Conservation (phyloP, 2,113 vertebrate species). For the Leiothrix lutea region DNA sequence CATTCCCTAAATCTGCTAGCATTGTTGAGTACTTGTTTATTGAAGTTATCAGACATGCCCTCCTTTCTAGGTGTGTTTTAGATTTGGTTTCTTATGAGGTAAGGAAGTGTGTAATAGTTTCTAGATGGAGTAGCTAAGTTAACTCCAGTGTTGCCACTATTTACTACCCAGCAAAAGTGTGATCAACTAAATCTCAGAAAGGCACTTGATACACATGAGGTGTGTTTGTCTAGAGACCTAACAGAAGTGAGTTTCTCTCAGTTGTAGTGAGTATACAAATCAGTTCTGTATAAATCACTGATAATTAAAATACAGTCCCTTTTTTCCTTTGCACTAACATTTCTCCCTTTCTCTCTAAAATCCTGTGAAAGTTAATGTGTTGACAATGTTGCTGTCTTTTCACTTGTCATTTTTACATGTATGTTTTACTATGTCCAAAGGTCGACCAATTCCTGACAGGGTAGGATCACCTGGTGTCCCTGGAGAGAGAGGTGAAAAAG, state of each 20-base stretch:
- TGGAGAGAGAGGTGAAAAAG: constrained; percentile 86
- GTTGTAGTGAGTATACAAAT: neutral
- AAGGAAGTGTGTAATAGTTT: neutral
- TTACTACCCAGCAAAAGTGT: neutral
- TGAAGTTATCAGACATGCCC: neutral
- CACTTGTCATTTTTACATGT: neutral
- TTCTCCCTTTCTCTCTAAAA: neutral
- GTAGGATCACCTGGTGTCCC: constrained; percentile 81
- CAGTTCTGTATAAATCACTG: neutral
- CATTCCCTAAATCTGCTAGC: neutral
- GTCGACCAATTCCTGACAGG: constrained; percentile 65
- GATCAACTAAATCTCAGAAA: neutral
- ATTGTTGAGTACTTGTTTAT: neutral
- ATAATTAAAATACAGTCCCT: neutral
- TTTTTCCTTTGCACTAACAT: neutral
- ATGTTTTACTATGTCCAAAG: constrained; percentile 1
- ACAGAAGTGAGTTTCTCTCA: neutral
- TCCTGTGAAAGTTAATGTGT: neutral
- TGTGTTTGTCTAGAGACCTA: neutral
- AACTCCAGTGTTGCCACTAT: neutral
- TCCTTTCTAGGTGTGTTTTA: neutral
- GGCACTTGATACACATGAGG: neutral
- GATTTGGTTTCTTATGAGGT: neutral
- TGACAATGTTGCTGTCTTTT: neutral
- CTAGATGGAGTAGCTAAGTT: neutral